phyloP scores from a whole-genome alignment of 2,797 vertebrate genomes.

The Poeciliopsis presidionis region DNA sequence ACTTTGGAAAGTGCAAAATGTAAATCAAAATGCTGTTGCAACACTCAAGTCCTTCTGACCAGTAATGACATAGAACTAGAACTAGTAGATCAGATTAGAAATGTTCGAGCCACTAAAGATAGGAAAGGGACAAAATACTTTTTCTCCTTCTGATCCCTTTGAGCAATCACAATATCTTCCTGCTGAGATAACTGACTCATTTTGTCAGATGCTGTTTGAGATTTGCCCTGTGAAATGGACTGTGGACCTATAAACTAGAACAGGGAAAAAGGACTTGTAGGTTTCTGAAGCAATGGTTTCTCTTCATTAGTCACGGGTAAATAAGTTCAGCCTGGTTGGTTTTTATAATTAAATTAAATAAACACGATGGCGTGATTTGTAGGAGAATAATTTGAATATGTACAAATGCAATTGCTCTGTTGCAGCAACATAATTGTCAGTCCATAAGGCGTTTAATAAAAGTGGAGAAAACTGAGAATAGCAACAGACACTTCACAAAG shows the following conservation, averaged over 20 bases:
- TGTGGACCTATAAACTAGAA: slow-evolving; percentile 13
- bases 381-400: slow-evolving; percentile 18
- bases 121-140: slow-evolving; percentile 14
- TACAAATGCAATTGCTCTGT: slow-evolving; percentile 18
- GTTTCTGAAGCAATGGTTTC: slow-evolving; percentile 28
- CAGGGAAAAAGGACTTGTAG: neutral
- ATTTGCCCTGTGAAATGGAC: slow-evolving; percentile 43
- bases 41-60: slow-evolving; percentile 5
- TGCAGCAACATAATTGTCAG: slow-evolving; percentile 16
- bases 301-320: slow-evolving; percentile 38
- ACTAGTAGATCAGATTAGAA: neutral
- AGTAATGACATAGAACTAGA: slow-evolving; percentile 15
- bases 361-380: slow-evolving; percentile 34
- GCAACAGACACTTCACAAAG: slow-evolving; percentile 23
- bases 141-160: slow-evolving; percentile 29
- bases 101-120: slow-evolving; percentile 15
- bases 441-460: slow-evolving; percentile 9
- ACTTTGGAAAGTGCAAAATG: slow-evolving; percentile 16
- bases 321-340: slow-evolving; percentile 40
- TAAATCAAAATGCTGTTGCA: slow-evolving; percentile 12
- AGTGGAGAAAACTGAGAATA: slow-evolving; percentile 17
- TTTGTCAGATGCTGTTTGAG: slow-evolving; percentile 51
- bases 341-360: slow-evolving; percentile 45
- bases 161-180: slow-evolving; percentile 34
- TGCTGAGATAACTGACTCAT: slow-evolving; percentile 37